Conservation (phyloP, 2,888 invertebrate genomes). For the Punctoribates punctum region DNA sequence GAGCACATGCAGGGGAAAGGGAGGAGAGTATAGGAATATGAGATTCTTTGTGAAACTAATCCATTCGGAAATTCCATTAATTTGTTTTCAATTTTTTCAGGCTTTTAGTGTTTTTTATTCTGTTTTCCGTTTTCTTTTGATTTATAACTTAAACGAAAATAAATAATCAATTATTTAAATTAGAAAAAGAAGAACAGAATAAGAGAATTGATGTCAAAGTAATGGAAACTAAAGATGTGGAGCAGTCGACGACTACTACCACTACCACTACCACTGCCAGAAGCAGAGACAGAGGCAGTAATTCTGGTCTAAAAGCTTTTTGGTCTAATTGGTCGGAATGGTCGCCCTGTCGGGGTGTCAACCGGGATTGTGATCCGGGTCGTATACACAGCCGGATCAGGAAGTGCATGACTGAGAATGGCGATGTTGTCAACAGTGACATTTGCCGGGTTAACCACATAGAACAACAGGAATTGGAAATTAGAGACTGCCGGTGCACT, state of each 20-base stretch:
- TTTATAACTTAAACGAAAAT: neutral
- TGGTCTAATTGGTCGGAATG: conserved; percentile 43
- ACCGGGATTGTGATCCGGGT: conserved; percentile 19
- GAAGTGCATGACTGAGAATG: conserved; percentile 29
- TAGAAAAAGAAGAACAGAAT: neutral
- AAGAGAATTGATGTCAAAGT: too few species aligned
- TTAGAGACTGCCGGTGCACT: conserved; percentile 20
- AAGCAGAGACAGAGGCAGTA: neutral
- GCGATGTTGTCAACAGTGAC: conserved; percentile 12
- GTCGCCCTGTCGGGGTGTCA: conserved; percentile 34
- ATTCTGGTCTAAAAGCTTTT: neutral
- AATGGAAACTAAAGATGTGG: neutral
- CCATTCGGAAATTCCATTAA: neutral
- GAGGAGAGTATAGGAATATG: too few species aligned
- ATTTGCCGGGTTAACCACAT: neutral
- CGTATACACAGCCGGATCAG: conserved; percentile 39
- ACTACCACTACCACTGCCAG: too few species aligned
- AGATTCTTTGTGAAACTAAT: neutral
- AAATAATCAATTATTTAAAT: neutral
- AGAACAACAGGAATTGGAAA: conserved; percentile 31
- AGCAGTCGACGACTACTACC: neutral
- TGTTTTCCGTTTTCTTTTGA: neutral
- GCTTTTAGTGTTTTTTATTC: neutral
- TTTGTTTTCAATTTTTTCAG: too few species aligned
- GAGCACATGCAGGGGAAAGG: too few species aligned